Percentiles rank a stretch among this genome's conserved stretches.
These are phyloP conservation scores for Plodia interpunctella DNA, from an alignment of 1,140 invertebrate genomes.

Conservation along the genomic window DNA sequence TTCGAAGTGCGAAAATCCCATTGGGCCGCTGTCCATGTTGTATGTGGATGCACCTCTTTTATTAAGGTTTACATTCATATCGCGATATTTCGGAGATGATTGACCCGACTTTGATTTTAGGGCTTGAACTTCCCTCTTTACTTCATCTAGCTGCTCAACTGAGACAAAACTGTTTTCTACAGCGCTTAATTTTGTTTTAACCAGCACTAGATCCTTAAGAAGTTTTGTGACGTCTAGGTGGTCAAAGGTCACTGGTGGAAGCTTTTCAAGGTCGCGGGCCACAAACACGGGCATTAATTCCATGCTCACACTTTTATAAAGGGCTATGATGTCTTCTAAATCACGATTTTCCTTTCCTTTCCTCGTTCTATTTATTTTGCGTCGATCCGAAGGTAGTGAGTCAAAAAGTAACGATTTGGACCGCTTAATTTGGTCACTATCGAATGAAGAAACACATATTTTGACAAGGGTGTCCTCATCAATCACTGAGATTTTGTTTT, in stretches of 20 bases:
- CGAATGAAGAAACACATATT: slow-evolving; percentile 23
- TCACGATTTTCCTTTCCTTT: slow-evolving; percentile 14
- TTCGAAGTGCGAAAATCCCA: too few species aligned
- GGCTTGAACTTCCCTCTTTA: background rate
- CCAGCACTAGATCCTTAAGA: slow-evolving; percentile 10
- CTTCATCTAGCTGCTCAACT: background rate
- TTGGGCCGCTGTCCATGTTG: too few species aligned
- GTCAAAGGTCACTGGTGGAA: slow-evolving; percentile 15
- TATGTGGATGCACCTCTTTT: too few species aligned
- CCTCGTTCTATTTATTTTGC: background rate
- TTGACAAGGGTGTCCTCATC: slow-evolving; percentile 24
- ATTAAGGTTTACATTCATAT: too few species aligned
- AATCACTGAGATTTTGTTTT: slow-evolving; percentile 25
- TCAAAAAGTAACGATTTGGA: slow-evolving; percentile 23
- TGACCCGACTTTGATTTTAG: too few species aligned
- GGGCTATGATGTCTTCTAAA: slow-evolving; percentile 1
- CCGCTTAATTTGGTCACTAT: slow-evolving; percentile 18
- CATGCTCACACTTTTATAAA: background rate
- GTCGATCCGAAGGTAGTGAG: slow-evolving; percentile 11
- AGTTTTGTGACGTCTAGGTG: slow-evolving; percentile 12
- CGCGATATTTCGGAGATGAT: too few species aligned
- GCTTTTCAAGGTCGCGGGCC: slow-evolving; percentile 10
- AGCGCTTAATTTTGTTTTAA: background rate
- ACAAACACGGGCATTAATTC: slow-evolving; percentile 14
- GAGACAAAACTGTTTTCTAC: slow-evolving; percentile 10